These are phyloP conservation scores for Eristalinus sepulchralis DNA, from an alignment of 2,888 invertebrate species.

Conservation along the genomic window DNA sequence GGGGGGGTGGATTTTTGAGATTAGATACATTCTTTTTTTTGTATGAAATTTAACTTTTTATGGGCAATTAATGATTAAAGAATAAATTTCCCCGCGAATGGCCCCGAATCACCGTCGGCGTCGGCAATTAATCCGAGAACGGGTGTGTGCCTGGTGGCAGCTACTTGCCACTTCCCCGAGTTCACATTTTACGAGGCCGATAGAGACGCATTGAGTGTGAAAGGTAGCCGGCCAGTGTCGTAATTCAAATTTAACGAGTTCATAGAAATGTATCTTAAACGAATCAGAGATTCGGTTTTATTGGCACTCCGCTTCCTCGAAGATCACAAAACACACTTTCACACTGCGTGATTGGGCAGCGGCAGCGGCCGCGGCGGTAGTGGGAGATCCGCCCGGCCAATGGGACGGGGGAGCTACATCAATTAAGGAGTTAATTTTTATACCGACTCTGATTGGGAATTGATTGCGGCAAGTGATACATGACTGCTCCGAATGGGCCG, in stretches of 20 bases:
- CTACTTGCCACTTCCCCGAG: not conserved
- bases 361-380: not conserved
- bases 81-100: slow-evolving; percentile 26
- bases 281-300: slow-evolving; percentile 19
- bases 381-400: not conserved
- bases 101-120: slow-evolving; percentile 6
- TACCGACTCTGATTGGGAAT: slow-evolving; percentile 16
- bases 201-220: slow-evolving; percentile 37
- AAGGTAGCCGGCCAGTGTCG: slow-evolving; percentile 24
- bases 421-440: slow-evolving; percentile 52
- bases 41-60: slow-evolving; percentile 35
- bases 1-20: slow-evolving; percentile 6
- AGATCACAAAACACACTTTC: not conserved
- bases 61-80: slow-evolving; percentile 47
- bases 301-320: not conserved
- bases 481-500: not conserved
- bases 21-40: slow-evolving; percentile 18
- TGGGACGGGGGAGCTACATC: not conserved
- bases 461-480: slow-evolving; percentile 17
- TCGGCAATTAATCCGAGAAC: slow-evolving; percentile 9
- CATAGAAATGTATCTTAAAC: slow-evolving; percentile 43
- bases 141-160: slow-evolving; percentile 19
- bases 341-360: not conserved
- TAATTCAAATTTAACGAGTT: slow-evolving; percentile 58
- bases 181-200: slow-evolving; percentile 45